Evolutionary conservation across 1,140 invertebrate genomes (phyloP).

Genomic region (Atopsyche davidsoni): DNA sequence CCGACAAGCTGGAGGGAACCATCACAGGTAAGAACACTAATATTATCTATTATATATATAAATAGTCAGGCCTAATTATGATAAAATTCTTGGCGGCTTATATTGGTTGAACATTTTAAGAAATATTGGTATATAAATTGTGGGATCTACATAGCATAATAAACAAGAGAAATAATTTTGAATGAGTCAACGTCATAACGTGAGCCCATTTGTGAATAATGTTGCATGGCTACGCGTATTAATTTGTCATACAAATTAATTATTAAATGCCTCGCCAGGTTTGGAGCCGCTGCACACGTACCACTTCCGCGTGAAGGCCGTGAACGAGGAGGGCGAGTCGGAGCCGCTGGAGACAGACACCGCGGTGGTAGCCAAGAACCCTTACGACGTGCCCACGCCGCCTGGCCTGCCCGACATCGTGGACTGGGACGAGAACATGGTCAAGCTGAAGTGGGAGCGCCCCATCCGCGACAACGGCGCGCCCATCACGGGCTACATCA

Average conservation of each 20-base stretch:
- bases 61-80: no score
- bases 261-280: conserved; percentile 42
- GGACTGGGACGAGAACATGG: conserved; percentile 89
- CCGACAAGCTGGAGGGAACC: conserved; percentile 77
- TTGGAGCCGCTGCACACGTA: conserved; percentile 90
- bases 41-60: background rate
- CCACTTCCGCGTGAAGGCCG: conserved; percentile 89
- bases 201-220: no score
- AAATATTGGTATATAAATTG: no score
- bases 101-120: no score
- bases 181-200: no score
- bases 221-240: no score
- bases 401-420: conserved; percentile 89
- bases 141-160: no score
- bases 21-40: conserved; percentile 54
- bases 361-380: conserved; percentile 90
- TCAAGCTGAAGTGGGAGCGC: conserved; percentile 93
- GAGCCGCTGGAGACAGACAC: conserved; percentile 85
- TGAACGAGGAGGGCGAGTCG: conserved; percentile 94
- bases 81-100: no score
- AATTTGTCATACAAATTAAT: conserved; percentile 1
- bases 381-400: conserved; percentile 82
- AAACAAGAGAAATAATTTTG: no score
- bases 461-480: conserved; percentile 94
- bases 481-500: conserved; percentile 91